Conservation (phyloP, 1,140 invertebrate genomes). For the Hypsibius dujardini region DNA sequence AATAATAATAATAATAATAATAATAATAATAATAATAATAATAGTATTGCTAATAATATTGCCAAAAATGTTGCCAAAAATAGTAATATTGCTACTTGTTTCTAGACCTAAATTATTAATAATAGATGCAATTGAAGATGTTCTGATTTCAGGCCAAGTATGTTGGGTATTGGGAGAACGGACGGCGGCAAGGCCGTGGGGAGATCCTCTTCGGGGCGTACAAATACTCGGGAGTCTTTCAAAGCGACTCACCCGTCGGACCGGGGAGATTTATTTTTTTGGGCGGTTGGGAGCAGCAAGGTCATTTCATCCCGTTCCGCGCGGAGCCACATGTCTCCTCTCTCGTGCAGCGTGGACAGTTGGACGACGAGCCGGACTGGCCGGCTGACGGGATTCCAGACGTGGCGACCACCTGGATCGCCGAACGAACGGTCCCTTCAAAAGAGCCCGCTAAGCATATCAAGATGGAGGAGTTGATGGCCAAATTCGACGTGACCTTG, state of each 20-base stretch:
- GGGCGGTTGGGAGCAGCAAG: conserved; percentile 6
- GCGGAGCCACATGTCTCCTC: background rate
- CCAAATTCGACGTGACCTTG: too few species aligned
- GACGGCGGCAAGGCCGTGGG: conserved; percentile 5
- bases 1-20: too few species aligned
- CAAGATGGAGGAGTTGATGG: background rate
- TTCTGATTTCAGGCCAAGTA: background rate
- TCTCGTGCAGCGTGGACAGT: background rate
- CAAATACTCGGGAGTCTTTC: background rate
- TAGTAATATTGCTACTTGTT: too few species aligned
- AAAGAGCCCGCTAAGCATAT: background rate
- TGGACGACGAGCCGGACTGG: conserved; percentile 5
- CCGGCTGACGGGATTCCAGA: background rate
- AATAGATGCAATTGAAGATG: too few species aligned
- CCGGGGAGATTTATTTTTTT: background rate
- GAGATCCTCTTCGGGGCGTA: conserved; percentile 1
- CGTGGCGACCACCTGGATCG: conserved; percentile 7
- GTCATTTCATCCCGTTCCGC: conserved; percentile 1
- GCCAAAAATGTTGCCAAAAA: too few species aligned
- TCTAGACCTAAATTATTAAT: too few species aligned
- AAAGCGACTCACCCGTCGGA: background rate
- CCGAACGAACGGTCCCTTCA: background rate
- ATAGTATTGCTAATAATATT: too few species aligned
- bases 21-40: too few species aligned
- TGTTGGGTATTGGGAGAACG: conserved; percentile 5